Base-by-base conservation (phyloP, 2,888 invertebrate genomes). In the Chrysotoxum bicinctum region DNA sequence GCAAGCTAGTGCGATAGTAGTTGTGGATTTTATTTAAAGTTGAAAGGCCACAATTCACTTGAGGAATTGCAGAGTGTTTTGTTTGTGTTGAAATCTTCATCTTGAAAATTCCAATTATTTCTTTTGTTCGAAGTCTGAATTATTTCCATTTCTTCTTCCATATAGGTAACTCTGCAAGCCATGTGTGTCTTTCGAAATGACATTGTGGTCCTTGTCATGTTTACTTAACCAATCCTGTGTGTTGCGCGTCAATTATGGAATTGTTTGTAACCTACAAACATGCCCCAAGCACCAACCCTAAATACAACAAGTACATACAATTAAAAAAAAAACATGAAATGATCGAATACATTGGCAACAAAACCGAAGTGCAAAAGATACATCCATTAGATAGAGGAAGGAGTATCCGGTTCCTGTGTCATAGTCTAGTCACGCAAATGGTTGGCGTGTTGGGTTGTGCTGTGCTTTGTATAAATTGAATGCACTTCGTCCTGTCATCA, bases 241-340 rank as follows among this genome's bases (percentile, higher is more conserved):
- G 68, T 69, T 80, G 74, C 74, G 62, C 35, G 56, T 78, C 70
- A 72, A 64, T 72, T 70, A 78, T 45, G 32, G 30, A 64, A 56
- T 64, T 72, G 64, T 64, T 72, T 64, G 58, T 56, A 45, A 45
- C 45, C 23, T 66, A 45, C 16, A 30, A 66, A 37, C 56, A 54
- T 56, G 56, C 52, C 60, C 9, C 43, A 26, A 43, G 43, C 43
- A 30, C 43, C 14, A 62, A 30, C n/a, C 40, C 62, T 14, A 3
- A 54, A 32, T 6, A 54, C 32, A 32, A 30, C 19, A 19, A 50
- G 48, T 19, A 30, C 1, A n/a, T 0, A 54, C 7, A 8, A 16
- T 6, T n/a, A 60, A 62, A n/a, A 43, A 62, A 26, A 62, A n/a
- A 30, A 62, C n/a, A 26, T 56, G 1, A 40, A 70, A 37, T 72